Conservation (phyloP, 2,113 vertebrate species). For the Cnemophilus loriae region DNA sequence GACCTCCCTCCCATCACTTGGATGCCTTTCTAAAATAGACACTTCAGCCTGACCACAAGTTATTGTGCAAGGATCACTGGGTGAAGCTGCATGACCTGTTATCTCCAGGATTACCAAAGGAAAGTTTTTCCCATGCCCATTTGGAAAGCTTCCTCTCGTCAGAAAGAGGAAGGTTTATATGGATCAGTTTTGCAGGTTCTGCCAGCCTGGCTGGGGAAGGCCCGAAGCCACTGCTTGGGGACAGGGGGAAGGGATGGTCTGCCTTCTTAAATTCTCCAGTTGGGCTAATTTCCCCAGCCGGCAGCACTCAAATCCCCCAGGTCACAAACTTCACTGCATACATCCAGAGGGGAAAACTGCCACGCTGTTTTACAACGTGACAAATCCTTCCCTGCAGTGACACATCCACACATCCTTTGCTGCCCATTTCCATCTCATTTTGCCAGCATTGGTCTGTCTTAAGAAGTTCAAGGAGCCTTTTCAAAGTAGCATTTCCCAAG, state of each 20-base stretch:
- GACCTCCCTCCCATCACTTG: conserved; percentile 33
- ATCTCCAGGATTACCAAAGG: conserved; percentile 22
- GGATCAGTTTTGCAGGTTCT: neutral
- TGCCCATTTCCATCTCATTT: neutral
- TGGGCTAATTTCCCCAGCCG: neutral
- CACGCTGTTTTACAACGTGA: neutral
- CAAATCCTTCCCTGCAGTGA: neutral
- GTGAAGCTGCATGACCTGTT: conserved; percentile 44
- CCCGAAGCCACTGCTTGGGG: accelerated
- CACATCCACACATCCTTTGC: neutral
- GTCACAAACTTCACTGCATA: neutral
- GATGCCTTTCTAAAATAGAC: conserved; percentile 64
- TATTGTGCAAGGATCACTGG: conserved; percentile 30
- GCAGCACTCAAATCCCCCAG: neutral
- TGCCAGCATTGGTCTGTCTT: neutral
- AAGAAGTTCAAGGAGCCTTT: neutral
- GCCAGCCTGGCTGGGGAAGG: neutral
- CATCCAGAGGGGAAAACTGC: neutral
- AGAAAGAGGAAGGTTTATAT: neutral
- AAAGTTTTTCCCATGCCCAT: conserved; percentile 25
- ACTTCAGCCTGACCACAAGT: conserved; percentile 38
- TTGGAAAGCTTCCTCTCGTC: neutral
- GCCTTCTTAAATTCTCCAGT: neutral
- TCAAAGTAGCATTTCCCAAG: neutral
- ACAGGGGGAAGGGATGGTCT: neutral